phyloP scores from a whole-genome alignment of 1,140 invertebrate genomes.

The Heliconius hewitsoni region DNA sequence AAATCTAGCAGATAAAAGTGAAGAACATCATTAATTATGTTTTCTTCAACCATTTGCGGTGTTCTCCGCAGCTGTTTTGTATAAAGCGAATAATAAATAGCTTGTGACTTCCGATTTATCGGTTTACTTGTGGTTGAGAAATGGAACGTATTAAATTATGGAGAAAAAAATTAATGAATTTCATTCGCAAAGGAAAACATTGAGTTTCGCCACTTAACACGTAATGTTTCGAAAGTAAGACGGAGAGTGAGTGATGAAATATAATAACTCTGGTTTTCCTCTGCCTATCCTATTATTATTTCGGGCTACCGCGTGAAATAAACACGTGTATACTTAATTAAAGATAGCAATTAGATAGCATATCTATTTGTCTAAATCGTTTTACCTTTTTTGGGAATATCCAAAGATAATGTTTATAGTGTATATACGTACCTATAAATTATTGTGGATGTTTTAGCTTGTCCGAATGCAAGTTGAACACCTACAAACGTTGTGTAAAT shows the following conservation, averaged over 20 bases:
- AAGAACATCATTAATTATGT: slow-evolving; percentile 70
- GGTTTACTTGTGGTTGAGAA: slow-evolving; percentile 14
- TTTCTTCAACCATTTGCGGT: slow-evolving; percentile 47
- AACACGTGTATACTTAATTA: no score
- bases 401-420: not conserved
- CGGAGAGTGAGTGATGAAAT: no score
- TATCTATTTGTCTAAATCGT: not conserved
- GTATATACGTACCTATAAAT: not conserved
- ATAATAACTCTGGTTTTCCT: no score
- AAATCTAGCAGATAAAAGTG: slow-evolving; percentile 61
- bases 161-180: no score
- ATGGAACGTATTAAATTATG: not conserved
- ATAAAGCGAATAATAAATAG: slow-evolving; percentile 47
- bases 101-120: slow-evolving; percentile 33
- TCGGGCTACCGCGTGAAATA: no score
- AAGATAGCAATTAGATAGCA: not conserved
- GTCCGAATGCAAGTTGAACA: not conserved
- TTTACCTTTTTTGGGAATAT: not conserved
- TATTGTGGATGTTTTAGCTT: not conserved
- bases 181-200: no score
- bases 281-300: no score
- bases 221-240: no score
- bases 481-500: not conserved
- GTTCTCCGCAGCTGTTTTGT: slow-evolving; percentile 48
- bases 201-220: no score